Evolutionary conservation across 2,888 invertebrate genomes (phyloP).

Genomic region (Tachystola acroxantha): DNA sequence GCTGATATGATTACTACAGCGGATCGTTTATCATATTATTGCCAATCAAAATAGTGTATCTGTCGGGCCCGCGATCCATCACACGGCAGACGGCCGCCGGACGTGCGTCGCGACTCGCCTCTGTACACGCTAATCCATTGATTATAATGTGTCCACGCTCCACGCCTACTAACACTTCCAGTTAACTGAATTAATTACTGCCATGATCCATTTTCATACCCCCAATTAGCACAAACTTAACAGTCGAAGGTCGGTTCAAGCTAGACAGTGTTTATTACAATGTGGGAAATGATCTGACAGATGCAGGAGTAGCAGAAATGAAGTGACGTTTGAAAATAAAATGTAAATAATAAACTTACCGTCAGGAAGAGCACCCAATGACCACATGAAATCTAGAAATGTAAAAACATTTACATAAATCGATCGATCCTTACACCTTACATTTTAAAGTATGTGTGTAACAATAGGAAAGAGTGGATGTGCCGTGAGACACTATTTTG

Average conservation of each 20-base stretch:
- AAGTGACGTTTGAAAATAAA: slow-evolving; percentile 52
- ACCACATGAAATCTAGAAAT: slow-evolving; percentile 98
- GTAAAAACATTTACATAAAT: slow-evolving; percentile 79
- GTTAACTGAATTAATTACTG: slow-evolving; percentile 45
- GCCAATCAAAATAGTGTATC: slow-evolving; percentile 79
- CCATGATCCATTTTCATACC: slow-evolving; percentile 44
- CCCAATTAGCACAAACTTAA: slow-evolving; percentile 34
- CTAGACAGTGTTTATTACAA: slow-evolving; percentile 15
- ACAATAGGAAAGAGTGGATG: slow-evolving; percentile 33
- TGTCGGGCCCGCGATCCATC: slow-evolving; percentile 72
- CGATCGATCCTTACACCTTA: slow-evolving; percentile 72
- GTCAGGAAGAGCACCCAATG: slow-evolving; percentile 98
- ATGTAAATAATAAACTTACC: slow-evolving; percentile 83
- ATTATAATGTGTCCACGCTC: slow-evolving; percentile 38
- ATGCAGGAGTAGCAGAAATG: slow-evolving; percentile 46
- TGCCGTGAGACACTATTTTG: slow-evolving; percentile 77
- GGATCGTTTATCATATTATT: slow-evolving; percentile 74
- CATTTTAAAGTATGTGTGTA: slow-evolving; percentile 48
- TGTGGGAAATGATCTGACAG: slow-evolving; percentile 31
- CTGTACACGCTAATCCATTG: slow-evolving; percentile 38
- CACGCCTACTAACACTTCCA: slow-evolving; percentile 42
- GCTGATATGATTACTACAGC: slow-evolving; percentile 65
- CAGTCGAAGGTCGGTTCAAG: slow-evolving; percentile 9
- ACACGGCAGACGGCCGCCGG: slow-evolving; percentile 47
- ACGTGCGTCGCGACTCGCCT: slow-evolving; percentile 26